Base-by-base conservation (phyloP, 2,797 vertebrate species). In the Octomys mimax region DNA sequence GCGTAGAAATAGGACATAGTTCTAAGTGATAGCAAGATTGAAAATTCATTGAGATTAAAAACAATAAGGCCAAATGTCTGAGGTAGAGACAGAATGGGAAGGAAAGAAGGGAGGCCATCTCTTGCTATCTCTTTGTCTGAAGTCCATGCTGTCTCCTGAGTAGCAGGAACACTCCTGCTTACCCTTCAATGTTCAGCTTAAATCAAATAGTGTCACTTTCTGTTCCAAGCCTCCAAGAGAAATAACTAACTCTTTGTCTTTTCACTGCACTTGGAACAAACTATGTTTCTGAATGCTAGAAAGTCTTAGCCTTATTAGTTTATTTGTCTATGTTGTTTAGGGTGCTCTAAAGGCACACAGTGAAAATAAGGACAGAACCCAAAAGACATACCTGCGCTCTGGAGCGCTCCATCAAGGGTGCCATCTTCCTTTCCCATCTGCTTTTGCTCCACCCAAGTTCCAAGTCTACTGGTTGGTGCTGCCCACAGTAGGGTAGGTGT, bases 221-320 rank as follows among this genome's bases (percentile, higher is more conserved):
- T 77, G 13, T 71, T 71, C 54, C 80, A 59, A 68, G 39, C 88
- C 19, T 85, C 66, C 18, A 80, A 66, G 64, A 85, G 39, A 87
- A 83, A 95, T 42, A 83, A 33, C 24, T 82, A 73, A 85, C 82
- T 85, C 80, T 92, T 57, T 79, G 10, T 71, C 61, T 93, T 83
- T 36, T 28, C 70, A 66, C 2, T 86, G n/a, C 2, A 71, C 33
- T n/a, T 79, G 78, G n/a, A 84, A 70, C 66, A 94, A 66, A 36
- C 36, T 59, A 1, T 46, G 33, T 49, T 93, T 89, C 39, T 93
- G 42, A 77, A 6, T 61, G 22, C 14, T 64, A 24, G 21, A 81
- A 62, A 62, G 10, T 92, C 54, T 93, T 52, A 46, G 21, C 52
- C 39, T 57, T 93, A 42, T 18, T 91, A 73, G 6, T 83, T 95